These are phyloP conservation scores for Brachyistius frenatus DNA, from an alignment of 2,113 vertebrate genomes.

Conservation along the genomic window DNA sequence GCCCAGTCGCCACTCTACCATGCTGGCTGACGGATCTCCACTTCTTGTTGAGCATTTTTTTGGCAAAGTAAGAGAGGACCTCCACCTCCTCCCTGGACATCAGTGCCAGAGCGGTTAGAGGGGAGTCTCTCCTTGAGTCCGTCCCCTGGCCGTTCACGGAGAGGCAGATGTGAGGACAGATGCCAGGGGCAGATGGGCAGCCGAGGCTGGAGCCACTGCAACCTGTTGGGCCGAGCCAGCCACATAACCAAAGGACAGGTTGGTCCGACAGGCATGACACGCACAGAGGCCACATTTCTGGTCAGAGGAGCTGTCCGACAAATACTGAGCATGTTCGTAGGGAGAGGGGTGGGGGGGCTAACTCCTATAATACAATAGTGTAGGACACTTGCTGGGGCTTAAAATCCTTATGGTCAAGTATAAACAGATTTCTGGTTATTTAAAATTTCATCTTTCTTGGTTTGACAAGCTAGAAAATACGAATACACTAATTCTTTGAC, in stretches of 20 bases:
- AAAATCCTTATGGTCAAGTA: neutral
- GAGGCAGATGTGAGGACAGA: constrained; percentile 88
- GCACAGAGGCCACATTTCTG: neutral
- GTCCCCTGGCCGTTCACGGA: constrained; percentile 79
- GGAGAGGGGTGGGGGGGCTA: neutral
- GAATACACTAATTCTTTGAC: neutral
- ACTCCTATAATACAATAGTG: neutral
- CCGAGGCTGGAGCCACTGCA: constrained; percentile 82
- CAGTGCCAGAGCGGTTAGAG: constrained; percentile 37
- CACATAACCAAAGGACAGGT: constrained; percentile 87
- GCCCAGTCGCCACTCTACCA: too few relatives aligned
- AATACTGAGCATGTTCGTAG: constrained; percentile 6
- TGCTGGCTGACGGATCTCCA: neutral
- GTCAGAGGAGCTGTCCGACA: constrained; percentile 25
- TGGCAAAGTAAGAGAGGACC: neutral
- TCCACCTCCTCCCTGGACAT: constrained; percentile 19
- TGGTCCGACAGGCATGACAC: constrained; percentile 55
- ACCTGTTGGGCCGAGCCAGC: constrained; percentile 91
- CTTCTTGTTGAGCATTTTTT: neutral
- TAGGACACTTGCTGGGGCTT: neutral
- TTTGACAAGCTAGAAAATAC: neutral
- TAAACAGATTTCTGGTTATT: neutral
- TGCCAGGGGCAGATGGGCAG: constrained; percentile 89
- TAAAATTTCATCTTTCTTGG: neutral
- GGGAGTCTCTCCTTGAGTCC: constrained; percentile 76